phyloP scores from a whole-genome alignment of 2,113 vertebrate genomes.

The Gymnobelideus leadbeateri region DNA sequence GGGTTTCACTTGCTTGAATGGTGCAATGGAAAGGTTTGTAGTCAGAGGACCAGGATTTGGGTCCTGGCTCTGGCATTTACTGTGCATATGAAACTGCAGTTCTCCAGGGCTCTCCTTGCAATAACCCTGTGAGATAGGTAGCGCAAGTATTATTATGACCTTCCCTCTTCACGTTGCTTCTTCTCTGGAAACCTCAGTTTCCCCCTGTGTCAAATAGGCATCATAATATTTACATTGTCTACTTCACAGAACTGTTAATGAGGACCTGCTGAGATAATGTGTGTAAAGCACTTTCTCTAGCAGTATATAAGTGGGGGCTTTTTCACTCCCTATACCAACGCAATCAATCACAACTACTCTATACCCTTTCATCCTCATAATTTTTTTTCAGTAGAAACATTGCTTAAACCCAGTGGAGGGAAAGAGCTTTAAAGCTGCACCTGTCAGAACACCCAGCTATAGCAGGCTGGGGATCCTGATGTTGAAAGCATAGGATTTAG shows the following conservation, averaged over 20 bases:
- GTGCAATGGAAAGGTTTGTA: not conserved
- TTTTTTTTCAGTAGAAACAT: not conserved
- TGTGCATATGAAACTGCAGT: not conserved
- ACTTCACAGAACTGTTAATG: not conserved
- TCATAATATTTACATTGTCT: not conserved
- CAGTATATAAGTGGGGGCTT: not conserved
- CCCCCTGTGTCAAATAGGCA: not conserved
- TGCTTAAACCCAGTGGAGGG: not conserved
- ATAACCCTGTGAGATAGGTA: not conserved
- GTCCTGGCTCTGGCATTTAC: not conserved
- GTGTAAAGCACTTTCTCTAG: not conserved
- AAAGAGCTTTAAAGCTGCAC: not conserved
- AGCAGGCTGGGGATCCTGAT: not conserved
- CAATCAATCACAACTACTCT: not conserved
- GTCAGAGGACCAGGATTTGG: not conserved
- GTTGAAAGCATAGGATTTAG: not conserved
- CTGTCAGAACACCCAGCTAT: not conserved
- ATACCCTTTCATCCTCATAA: not conserved
- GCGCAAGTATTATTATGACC: not conserved
- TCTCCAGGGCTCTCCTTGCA: not conserved
- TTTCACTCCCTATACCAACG: not conserved
- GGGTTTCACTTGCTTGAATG: not conserved
- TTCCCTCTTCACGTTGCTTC: not conserved
- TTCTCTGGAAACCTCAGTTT: not conserved
- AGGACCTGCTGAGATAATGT: not conserved